phyloP scores from a whole-genome alignment of 1,140 invertebrate genomes.

The Drosophila triauraria region DNA sequence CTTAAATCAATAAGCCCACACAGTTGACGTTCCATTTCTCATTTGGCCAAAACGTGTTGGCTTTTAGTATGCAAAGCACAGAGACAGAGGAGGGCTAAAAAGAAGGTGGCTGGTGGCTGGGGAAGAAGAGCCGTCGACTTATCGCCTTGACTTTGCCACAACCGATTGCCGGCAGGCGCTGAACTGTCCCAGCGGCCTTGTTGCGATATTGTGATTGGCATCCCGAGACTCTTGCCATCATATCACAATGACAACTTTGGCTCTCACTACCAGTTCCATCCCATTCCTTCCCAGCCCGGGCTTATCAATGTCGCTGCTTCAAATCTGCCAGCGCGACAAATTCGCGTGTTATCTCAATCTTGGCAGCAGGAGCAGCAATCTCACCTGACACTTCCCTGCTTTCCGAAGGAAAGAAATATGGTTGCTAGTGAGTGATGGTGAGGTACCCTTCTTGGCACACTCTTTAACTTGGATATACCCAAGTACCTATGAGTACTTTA shows the following conservation, averaged over 20 bases:
- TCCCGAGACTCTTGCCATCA: conserved; percentile 32
- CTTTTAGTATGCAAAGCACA: conserved; percentile 66
- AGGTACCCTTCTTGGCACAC: background rate
- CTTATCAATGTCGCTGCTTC: conserved; percentile 55
- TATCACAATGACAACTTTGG: conserved; percentile 50
- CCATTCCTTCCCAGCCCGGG: conserved; percentile 4
- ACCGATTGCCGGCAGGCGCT: conserved; percentile 21
- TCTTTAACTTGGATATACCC: background rate
- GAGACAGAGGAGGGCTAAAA: conserved; percentile 2
- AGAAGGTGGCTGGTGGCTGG: background rate
- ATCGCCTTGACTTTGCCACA: conserved; percentile 33
- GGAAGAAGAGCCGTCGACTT: conserved; percentile 17
- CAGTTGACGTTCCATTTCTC: conserved; percentile 61
- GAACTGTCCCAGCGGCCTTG: conserved; percentile 51
- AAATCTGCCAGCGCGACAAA: conserved; percentile 67
- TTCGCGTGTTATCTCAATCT: conserved; percentile 69
- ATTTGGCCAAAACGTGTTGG: conserved; percentile 52
- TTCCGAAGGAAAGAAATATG: conserved; percentile 8
- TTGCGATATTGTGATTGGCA: conserved; percentile 57
- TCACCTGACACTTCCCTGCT: conserved; percentile 40
- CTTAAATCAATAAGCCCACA: conserved; percentile 67
- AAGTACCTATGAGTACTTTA: background rate
- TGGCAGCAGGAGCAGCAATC: conserved; percentile 35
- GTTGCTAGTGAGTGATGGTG: background rate
- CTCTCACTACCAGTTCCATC: conserved; percentile 3